Base-by-base conservation (phyloP, 2,888 invertebrate genomes). In the Bimastos eiseni region DNA sequence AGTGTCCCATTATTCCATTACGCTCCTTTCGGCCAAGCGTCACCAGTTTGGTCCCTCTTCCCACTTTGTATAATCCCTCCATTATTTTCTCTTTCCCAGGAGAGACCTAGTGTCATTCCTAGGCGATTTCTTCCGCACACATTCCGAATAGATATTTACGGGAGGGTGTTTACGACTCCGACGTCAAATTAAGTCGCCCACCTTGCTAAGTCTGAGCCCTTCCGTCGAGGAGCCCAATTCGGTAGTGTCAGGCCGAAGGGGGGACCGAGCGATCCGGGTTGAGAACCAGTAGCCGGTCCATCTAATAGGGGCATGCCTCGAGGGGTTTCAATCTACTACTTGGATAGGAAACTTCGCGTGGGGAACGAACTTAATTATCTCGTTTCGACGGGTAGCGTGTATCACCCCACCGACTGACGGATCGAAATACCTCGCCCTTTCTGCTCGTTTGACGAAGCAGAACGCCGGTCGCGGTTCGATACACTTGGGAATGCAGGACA, bases 11-110 rank as follows among this genome's bases (percentile, higher is more conserved):
- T 70, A 70, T n/a, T 70, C 70, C 70, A 30, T 30, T n/a, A n/a
- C 30, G 70, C 30, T 1, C 70, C 70, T n/a, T 70, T n/a, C n/a
- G n/a, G 30, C 70, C 70, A 70, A 70, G 17, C n/a, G 70, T 70
- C 70, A 13, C n/a, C 49, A 8, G n/a, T 70, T 70, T 13, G n/a
- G 30, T 70, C 70, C 41, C n/a, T 24, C 24, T 24, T 49, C 24
- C 49, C 13, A 21, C 21, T 2, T 24, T 49, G 49, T 70, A n/a
- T 70, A 70, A 70, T 70, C 70, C 70, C 70, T 70, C 70, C 70
- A 70, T 70, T 70, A n/a, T 70, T 70, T 70, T 70, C 70, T n/a
- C n/a, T n/a, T 70, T 70, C 70, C 70, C 70, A 70, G 70, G 70
- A n/a, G 30, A n/a, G 70, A n/a, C n/a, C 30, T 30, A 70, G 11